Evolutionary conservation across 2,797 vertebrate genomes (phyloP), one percentile per base, ranked within the genome.

Genomic region (Danio kyathit): DNA sequence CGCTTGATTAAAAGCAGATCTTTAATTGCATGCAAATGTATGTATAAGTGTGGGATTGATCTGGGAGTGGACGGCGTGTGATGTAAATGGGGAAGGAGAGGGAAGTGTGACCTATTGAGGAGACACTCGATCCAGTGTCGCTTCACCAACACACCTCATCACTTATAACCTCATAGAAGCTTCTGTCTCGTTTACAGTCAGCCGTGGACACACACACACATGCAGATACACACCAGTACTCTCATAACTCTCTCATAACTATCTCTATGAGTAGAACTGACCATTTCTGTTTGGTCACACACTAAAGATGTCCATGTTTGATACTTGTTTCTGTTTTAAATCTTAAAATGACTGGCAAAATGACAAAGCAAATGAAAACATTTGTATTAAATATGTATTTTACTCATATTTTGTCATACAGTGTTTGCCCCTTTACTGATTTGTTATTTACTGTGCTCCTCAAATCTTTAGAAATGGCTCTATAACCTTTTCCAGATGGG

Each of bases 51-150:
- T 88, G 82, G 87, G 87, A 94, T 94, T 93, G 92, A 94, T 94
- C 88, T 88, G 81, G 86, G 87, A 88, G 88, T 88, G 89, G 89
- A 89, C 86, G 89, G 89, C 88, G 81, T 82, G 81, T 92, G 91
- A 93, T 84, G 90, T 84, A 92, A 90, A 94, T 94, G 88, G 90
- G 87, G 85, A 83, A 87, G 81, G 94, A 95, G 92, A 89, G 93
- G 89, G 91, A 87, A 86, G 86, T 86, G 82, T 93, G 92, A 94
- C 93, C 94, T 92, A 89, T 93, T 88, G 90, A 89, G 88, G 87
- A 92, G 87, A 88, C 90, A 93, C 92, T 94, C 93, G 93, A 94
- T 94, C 92, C 89, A 88, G 88, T 94, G 94, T 93, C 92, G 94
- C 91, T 91, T 93, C 90, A 88, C 89, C 89, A 89, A 85, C 88